phyloP scores from a whole-genome alignment of 1,140 invertebrate species.

The Meloidogyne exigua region DNA sequence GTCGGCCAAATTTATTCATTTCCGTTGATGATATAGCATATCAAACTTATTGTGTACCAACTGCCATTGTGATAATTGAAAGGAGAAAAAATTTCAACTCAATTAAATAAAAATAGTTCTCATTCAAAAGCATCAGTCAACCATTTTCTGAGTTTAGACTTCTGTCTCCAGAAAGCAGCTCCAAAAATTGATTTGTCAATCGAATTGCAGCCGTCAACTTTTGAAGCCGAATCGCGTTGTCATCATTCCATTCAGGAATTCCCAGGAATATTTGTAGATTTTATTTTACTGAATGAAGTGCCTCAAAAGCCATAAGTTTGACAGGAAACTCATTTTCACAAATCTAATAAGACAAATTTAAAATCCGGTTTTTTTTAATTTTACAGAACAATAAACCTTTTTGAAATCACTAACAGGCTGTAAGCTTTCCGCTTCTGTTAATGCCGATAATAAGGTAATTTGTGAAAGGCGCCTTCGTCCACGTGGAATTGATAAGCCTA shows the following conservation, averaged over 20 bases:
- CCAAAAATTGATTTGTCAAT: slow-evolving; percentile 30
- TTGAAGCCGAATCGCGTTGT: slow-evolving; percentile 12
- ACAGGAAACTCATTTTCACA: slow-evolving; percentile 46
- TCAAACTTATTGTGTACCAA: too few species aligned
- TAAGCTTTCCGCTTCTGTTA: slow-evolving; percentile 47
- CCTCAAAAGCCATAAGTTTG: slow-evolving; percentile 35
- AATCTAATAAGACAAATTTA: not conserved
- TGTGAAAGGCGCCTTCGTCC: slow-evolving; percentile 44
- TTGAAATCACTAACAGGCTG: slow-evolving; percentile 47
- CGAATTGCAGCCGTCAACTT: slow-evolving; percentile 24
- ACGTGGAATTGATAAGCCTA: slow-evolving; percentile 50
- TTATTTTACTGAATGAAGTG: not conserved
- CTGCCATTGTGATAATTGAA: too few species aligned
- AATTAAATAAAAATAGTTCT: too few species aligned
- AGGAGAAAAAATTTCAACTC: too few species aligned
- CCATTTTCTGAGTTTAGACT: slow-evolving; percentile 43
- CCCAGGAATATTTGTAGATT: not conserved
- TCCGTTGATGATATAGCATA: too few species aligned
- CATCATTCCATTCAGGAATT: not conserved
- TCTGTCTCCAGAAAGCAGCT: slow-evolving; percentile 32
- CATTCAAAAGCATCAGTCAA: too few species aligned
- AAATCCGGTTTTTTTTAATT: too few species aligned
- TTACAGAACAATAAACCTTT: too few species aligned
- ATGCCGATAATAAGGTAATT: slow-evolving; percentile 52
- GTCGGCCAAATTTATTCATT: too few species aligned